Conservation (phyloP, 2,113 vertebrate species). For the Anarhynchus alexandrinus region DNA sequence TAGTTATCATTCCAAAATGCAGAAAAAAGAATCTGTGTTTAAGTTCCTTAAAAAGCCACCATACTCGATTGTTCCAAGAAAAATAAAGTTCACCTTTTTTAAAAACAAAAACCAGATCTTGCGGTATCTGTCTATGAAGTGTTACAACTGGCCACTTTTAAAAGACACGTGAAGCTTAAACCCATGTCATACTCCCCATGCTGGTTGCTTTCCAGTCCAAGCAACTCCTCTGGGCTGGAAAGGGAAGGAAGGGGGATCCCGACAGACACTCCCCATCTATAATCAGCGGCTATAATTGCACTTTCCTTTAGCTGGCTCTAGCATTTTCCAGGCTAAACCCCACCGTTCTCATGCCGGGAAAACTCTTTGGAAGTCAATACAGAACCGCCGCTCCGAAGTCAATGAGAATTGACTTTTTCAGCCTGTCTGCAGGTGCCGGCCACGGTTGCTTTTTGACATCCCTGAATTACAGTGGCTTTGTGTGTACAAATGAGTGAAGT, state of each 20-base stretch:
- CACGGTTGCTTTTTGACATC: background rate
- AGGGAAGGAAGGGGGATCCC: background rate
- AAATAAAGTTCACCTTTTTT: background rate
- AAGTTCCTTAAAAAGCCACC: background rate
- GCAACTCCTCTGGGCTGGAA: background rate
- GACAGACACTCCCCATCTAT: background rate
- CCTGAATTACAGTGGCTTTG: background rate
- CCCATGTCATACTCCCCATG: background rate
- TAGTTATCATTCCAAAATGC: background rate
- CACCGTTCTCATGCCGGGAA: background rate
- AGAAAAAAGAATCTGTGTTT: background rate
- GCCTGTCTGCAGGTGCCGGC: background rate
- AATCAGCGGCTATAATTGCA: background rate
- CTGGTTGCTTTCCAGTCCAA: background rate
- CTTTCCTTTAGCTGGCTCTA: background rate
- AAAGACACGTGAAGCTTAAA: background rate
- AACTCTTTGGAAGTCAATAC: background rate
- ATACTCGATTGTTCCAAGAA: background rate
- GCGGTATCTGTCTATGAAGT: background rate
- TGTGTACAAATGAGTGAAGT: constrained; percentile 5
- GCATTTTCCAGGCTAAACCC: background rate
- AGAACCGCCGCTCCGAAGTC: background rate
- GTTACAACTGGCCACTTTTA: background rate
- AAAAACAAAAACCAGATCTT: background rate
- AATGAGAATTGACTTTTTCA: constrained; percentile 21